Base-by-base conservation (phyloP, 2,797 vertebrate species). In the Zenarchopterus dispar region DNA sequence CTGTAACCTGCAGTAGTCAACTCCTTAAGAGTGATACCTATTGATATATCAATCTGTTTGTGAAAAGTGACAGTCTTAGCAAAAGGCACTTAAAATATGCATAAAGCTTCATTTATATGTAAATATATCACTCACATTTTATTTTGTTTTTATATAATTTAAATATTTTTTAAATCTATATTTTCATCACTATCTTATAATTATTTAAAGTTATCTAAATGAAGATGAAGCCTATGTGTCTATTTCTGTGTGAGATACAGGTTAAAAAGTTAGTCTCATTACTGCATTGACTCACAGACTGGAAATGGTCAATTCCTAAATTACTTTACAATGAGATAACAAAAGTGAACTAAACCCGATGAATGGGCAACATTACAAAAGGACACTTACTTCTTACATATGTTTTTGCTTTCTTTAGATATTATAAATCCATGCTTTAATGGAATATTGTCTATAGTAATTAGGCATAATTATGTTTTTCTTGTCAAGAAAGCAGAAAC, bases 281-380 rank as follows among this genome's bases (percentile, higher is more conserved):
- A 9, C 8, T 33, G 31, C 31, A 33, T 33, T 5, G 31, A 33
- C 31, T 33, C 4, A 33, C 39, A 51, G 1, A 47, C 46, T 23
- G 39, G 18, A 66, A 66, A 67, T 6, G 50, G 2, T 56, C 17
- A 73, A 3, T 36, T 58, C 16, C 45, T 47, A 22, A 68, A 75
- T 62, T 31, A 67, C 23, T 48, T 31, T 17, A 59, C n/a, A 48
- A 6, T 51, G 42, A n/a, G 23, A 54, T 50, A 55, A 62, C 17
- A 26, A 51, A 60, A 59, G 9, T 17, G 11, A 53, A 68, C 31
- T 46, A 5, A 56, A 57, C 15, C 1, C 33, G 36, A 66, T 11
- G n/a, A 39, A 62, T 0, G 1, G 6, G 48, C 26, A 31, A 48
- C 13, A 51, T 31, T 3, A 19, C 19, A 22, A 36, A 36, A 36